Conservation (phyloP, 2,888 invertebrate species). For the Metallyticus violacea region DNA sequence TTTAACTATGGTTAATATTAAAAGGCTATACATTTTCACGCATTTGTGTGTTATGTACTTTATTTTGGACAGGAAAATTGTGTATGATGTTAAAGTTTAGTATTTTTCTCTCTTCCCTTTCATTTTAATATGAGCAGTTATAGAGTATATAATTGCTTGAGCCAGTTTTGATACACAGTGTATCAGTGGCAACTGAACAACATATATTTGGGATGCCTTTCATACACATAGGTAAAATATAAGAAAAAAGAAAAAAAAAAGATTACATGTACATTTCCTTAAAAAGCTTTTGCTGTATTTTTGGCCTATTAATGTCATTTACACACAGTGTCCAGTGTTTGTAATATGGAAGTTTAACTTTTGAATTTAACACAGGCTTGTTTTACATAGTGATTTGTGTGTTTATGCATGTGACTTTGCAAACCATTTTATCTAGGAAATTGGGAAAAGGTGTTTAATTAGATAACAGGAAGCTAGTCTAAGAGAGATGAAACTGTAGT, state of each 20-base stretch:
- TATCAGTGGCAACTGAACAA: not conserved
- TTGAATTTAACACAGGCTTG: not conserved
- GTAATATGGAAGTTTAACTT: not conserved
- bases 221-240: not conserved
- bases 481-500: not conserved
- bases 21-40: not conserved
- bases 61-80: not conserved
- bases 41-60: not conserved
- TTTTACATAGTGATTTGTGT: not conserved
- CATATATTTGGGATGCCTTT: not conserved
- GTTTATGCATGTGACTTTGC: not conserved
- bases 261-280: not conserved
- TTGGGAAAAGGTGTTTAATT: not conserved
- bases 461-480: not conserved
- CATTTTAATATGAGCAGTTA: not conserved
- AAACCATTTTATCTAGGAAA: not conserved
- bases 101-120: not conserved
- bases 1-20: not conserved
- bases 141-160: constrained; percentile 7
- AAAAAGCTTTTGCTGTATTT: not conserved
- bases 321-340: not conserved
- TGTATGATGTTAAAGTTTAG: not conserved
- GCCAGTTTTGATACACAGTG: constrained; percentile 4
- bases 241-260: not conserved
- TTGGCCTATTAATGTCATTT: not conserved